Base-by-base conservation (phyloP, 2,797 vertebrate genomes). In the Semaprochilodus insignis region DNA sequence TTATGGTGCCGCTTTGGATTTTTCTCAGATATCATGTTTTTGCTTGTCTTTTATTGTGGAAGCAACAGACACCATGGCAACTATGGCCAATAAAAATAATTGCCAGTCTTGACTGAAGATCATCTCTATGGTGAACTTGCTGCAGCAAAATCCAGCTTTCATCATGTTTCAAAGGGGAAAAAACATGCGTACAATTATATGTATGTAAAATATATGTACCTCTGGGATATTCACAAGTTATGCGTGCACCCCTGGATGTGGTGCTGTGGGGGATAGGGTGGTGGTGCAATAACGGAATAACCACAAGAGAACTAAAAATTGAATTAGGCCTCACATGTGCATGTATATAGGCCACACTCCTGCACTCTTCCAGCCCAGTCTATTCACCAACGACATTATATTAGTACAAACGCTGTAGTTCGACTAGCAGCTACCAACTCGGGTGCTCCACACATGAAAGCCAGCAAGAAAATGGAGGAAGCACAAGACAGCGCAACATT, bases 81-180 rank as follows among this genome's bases (percentile, higher is more conserved):
- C 63, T 16, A 70, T 70, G 27, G 60, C 52, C 59, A 75, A 71
- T 84, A 27, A 72, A 81, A 70, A 74, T 83, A 83, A 74, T 74
- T 80, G 62, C 16, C 23, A 21, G 11, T 74, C 57, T 59, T 23
- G 52, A 59, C 36, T 40, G 36, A 31, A 48, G 16, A 36, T 69
- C 11, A 59, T 59, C 31, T 79, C 31, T 25, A 15, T n/a, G 36
- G 11, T 59, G 8, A 34, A 34, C n/a, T 4, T 66, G 3, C 21
- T 27, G 8, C 7, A 62, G 25, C 48, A 78, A 40, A 14, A 59
- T 40, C 6, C 23, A 13, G 11, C 17, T n/a, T 74, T 57, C 2
- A 55, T 73, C 15, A 57, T 60, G 31, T 74, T 57, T 59, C 1
- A 59, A n/a, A 59, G 4, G 8, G 15, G 54, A 31, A 73, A 19